Percentiles rank a stretch among this genome's conserved stretches.
These are phyloP conservation scores for Seriola quinqueradiata DNA, from an alignment of 2,113 vertebrate genomes.

Conservation along the genomic window DNA sequence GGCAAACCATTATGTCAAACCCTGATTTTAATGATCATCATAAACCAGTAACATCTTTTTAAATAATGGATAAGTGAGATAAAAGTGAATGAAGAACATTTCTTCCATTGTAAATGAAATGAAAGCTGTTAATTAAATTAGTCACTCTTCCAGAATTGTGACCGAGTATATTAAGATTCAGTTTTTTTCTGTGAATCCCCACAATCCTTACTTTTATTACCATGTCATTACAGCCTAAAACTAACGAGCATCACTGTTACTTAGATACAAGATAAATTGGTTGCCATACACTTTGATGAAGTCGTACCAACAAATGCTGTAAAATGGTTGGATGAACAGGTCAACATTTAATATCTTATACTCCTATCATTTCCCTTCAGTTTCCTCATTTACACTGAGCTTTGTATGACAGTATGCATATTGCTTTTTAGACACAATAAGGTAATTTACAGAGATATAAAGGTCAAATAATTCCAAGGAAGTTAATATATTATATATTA, in stretches of 20 bases:
- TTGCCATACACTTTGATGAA: background rate
- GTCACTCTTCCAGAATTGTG: background rate
- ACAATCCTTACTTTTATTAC: background rate
- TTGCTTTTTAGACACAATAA: background rate
- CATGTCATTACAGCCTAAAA: background rate
- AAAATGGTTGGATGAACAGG: background rate
- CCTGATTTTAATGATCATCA: slow-evolving; percentile 25
- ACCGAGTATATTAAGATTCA: background rate
- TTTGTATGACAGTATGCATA: background rate
- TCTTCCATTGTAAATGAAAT: background rate
- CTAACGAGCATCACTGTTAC: background rate
- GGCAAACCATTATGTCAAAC: slow-evolving; percentile 6
- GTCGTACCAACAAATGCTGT: background rate
- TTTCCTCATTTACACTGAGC: slow-evolving; percentile 17
- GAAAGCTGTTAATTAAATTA: background rate
- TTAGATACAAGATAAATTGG: background rate
- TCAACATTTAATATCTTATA: slow-evolving; percentile 8
- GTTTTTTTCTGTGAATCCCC: background rate
- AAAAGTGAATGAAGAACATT: background rate
- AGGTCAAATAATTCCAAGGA: background rate
- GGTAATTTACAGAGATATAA: background rate
- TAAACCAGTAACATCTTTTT: slow-evolving; percentile 28
- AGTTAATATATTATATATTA: no score
- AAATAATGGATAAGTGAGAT: slow-evolving; percentile 17
- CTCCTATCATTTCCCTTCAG: slow-evolving; percentile 13